phyloP scores from a whole-genome alignment of 2,888 invertebrate genomes.

The Neoascia interrupta region DNA sequence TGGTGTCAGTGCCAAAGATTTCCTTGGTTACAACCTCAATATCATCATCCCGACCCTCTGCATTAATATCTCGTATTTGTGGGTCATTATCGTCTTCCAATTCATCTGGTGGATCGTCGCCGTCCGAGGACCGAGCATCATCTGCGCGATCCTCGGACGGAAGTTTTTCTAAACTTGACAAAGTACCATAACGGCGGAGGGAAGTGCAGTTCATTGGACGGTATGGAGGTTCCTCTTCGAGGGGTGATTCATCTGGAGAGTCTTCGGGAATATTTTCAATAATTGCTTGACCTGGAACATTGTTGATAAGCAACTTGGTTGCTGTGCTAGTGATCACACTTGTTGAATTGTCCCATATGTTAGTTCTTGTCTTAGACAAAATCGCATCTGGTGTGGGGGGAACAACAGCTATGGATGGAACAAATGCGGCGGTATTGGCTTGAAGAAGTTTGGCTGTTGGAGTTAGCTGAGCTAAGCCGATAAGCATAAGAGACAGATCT shows the following conservation, averaged over 20 bases:
- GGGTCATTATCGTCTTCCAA: constrained; percentile 70
- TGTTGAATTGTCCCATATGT: constrained; percentile 77
- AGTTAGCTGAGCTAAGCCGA: constrained; percentile 83
- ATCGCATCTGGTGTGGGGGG: constrained; percentile 86
- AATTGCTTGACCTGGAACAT: constrained; percentile 74
- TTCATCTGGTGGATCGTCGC: constrained; percentile 75
- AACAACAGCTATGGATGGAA: constrained; percentile 87
- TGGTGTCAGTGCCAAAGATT: constrained; percentile 66
- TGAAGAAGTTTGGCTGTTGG: constrained; percentile 81
- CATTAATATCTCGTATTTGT: constrained; percentile 67
- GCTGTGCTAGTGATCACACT: constrained; percentile 70
- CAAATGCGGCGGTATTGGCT: constrained; percentile 76
- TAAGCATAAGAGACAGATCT: constrained; percentile 84
- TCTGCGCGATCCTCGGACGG: constrained; percentile 81
- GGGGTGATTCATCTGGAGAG: constrained; percentile 85
- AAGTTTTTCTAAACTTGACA: constrained; percentile 86
- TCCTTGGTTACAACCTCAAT: constrained; percentile 72
- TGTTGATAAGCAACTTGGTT: constrained; percentile 73
- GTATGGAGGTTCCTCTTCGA: constrained; percentile 88
- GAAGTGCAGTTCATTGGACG: constrained; percentile 82
- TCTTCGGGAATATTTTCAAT: constrained; percentile 81
- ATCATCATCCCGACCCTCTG: constrained; percentile 71
- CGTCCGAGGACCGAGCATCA: constrained; percentile 81
- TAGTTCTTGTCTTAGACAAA: constrained; percentile 78
- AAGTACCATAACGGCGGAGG: constrained; percentile 84